Evolutionary conservation across 1,140 invertebrate genomes (phyloP), one percentile per base, ranked within the genome.

Genomic region (Temnothorax nylanderi): DNA sequence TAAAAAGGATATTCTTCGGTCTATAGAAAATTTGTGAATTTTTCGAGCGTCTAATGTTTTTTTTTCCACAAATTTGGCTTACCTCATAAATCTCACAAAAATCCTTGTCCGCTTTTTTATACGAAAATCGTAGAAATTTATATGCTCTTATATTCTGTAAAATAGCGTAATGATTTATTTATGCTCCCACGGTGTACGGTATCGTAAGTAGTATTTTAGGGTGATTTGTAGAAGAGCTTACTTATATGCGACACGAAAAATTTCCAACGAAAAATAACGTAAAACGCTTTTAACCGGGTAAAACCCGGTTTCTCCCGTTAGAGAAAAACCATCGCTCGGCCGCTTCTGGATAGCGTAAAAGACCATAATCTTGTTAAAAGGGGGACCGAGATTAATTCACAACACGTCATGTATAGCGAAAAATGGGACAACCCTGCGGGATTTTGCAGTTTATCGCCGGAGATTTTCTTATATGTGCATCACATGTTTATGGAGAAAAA

Each of bases 321-420:
- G 80, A 34, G 44, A 88, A 87, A 60, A 71, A 88, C 58, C 51
- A 26, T 82, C 44, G 34, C 41, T 32, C 44, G n/a, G 71, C 62
- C 86, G 58, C 51, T 54, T 49, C 67, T 51, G 58, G 41, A 76
- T 71, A 21, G 32, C 34, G 18, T 49, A 58, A 82, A 58, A 54
- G 51, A 69, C 7, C 41, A 18, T 60, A 62, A 87, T 54, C 64
- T 62, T 56, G 69, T 76, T 81, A 76, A 76, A 56, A 77, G 56
- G 54, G 16, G 54, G 16, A 60, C 11, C 47, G n/a, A 76, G 75
- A 86, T 71, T 80, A 86, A 47, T 58, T 60, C 37, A 62, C 11
- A 49, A 16, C 56, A 32, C 37, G 64, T 76, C 49, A 62, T 65
- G 11, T 51, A 21, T 51, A 8, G 13, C 21, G 60, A 81, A 86